Conservation (phyloP, 2,113 vertebrate species). For the Hemichromis elongatus region DNA sequence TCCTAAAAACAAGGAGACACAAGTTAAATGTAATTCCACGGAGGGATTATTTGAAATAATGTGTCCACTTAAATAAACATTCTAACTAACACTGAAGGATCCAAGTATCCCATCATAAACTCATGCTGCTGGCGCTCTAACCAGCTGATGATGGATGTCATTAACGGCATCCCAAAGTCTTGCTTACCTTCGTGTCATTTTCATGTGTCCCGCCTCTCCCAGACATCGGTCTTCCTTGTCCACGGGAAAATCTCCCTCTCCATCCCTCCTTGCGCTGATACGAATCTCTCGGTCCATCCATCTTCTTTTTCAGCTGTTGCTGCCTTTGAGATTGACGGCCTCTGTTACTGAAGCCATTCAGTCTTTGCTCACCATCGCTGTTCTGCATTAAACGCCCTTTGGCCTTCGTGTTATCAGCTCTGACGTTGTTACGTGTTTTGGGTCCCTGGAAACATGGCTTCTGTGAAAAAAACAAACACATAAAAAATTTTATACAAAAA, state of each 20-base stretch:
- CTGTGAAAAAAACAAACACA: not conserved
- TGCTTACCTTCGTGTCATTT: not conserved
- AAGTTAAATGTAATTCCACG: accelerated
- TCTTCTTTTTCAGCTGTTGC: not conserved
- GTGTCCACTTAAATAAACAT: not conserved
- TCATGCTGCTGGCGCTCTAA: not conserved
- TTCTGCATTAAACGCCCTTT: conserved; percentile 67
- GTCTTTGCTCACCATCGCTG: conserved; percentile 63
- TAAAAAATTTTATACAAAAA: not conserved
- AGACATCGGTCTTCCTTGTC: not conserved
- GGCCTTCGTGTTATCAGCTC: conserved; percentile 71
- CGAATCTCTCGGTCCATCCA: not conserved
- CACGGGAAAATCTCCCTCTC: not conserved
- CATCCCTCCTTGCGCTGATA: not conserved
- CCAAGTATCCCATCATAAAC: not conserved
- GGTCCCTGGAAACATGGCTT: not conserved
- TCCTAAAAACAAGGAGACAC: not conserved
- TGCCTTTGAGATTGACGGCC: not conserved
- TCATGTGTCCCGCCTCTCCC: not conserved
- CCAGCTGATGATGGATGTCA: accelerated
- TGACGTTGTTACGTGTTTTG: conserved; percentile 59
- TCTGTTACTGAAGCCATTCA: conserved; percentile 62
- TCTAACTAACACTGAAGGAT: accelerated
- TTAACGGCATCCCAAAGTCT: not conserved
- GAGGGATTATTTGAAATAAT: not conserved